A percentile compares a stretch with the other conserved stretches of the same genome.
Evolutionary conservation across 37 sponge, comb jelly and placozoan genomes (phyloP).

Genomic region (Dysidea cf. avara): DNA sequence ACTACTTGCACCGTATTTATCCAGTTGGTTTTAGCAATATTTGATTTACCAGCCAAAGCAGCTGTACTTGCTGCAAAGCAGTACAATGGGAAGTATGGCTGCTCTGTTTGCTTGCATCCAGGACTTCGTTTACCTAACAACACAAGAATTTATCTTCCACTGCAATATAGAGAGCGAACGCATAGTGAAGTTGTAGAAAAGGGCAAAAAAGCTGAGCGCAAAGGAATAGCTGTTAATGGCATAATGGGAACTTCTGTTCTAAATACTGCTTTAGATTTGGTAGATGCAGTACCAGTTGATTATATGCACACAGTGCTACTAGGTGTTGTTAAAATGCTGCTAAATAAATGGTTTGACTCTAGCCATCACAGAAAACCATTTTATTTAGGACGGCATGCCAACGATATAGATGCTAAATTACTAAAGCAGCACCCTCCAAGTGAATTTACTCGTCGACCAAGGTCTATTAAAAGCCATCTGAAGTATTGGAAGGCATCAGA

Average conservation of each 20-base stretch:
- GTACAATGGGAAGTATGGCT: constrained; percentile 47
- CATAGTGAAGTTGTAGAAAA: background rate
- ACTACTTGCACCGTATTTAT: no score
- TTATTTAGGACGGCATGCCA: background rate
- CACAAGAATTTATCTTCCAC: constrained; percentile 7
- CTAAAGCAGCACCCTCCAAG: constrained; percentile 1
- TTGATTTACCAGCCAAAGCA: constrained; percentile 44
- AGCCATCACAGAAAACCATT: background rate
- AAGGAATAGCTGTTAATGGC: background rate
- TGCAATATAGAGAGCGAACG: constrained; percentile 7
- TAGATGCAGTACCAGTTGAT: constrained; percentile 11
- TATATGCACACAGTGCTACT: constrained; percentile 36
- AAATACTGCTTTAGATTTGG: background rate
- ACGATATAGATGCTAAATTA: constrained; percentile 2
- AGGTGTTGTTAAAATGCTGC: background rate
- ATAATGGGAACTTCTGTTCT: background rate
- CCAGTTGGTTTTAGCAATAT: constrained; percentile 5
- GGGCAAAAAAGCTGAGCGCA: background rate
- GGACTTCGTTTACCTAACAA: constrained; percentile 21
- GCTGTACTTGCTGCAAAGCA: constrained; percentile 12
- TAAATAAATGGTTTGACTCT: background rate
- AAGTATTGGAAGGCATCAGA: constrained; percentile 24
- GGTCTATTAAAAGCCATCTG: constrained; percentile 2
- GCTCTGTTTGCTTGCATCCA: constrained; percentile 42
- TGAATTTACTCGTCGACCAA: constrained; percentile 12